Evolutionary conservation across 37 sponge, comb jelly and placozoan genomes (phyloP), one percentile per base, ranked within the genome.

Genomic region (Trichoplax adhaerens): DNA sequence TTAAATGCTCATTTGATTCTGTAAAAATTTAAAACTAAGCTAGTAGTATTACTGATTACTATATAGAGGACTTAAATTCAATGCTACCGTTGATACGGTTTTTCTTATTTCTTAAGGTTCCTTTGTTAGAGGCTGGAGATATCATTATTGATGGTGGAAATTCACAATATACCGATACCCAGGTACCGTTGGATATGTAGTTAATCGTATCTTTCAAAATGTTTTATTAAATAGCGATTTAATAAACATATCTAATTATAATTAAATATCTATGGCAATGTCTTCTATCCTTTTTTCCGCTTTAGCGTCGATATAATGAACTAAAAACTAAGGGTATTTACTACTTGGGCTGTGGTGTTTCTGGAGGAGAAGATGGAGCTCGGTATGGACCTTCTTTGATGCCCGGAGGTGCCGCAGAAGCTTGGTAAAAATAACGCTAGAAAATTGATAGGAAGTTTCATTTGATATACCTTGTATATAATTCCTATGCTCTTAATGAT

Each of bases 331-430:
- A 90, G 77, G 89, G 89, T 1, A 56, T 94, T 48, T 70, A 85
- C 5, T 94, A 77, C 66, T 73, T 90, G 5, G 91, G 95, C 0
- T 77, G 88, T 80, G 95, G 95, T 52, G 95, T 94, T 54, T 88
- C 88, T 73, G 95, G 95, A 57, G 95, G 95, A 67, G 95, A 94
- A 64, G 95, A 94, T 55, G 95, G 95, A n/a, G 90, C 95, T 66
- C 81, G 95, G 49, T 90, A 90, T 57, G 95, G 95, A 6, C 95
- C 95, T 57, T 87, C 88, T 58, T 81, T 94, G 63, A 94, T 94
- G 95, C 95, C 95, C 29, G 95, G 95, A 3, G 95, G 95, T 8
- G 58, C 56, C n/a, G 60, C 76, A 3, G 86, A 79, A 0, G 95
- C 88, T 0, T 94, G 95, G 95, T 81, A 69, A 59, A 65, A 52